A percentile compares a stretch with the other conserved stretches of the same genome.
phyloP scores from a whole-genome alignment of 1,140 invertebrate species.

The Formica selysi region DNA sequence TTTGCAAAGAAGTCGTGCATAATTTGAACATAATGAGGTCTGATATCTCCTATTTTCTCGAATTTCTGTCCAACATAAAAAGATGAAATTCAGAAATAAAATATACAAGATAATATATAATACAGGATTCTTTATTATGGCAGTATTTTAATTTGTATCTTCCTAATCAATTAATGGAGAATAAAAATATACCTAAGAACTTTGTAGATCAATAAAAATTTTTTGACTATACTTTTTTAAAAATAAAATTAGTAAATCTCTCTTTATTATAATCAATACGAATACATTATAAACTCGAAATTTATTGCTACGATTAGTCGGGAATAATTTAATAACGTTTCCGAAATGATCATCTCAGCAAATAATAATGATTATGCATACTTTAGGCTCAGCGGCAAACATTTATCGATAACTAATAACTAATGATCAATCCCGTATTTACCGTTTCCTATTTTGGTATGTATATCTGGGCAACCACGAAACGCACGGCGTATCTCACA shows the following conservation, averaged over 20 bases:
- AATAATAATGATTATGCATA: constrained; percentile 39
- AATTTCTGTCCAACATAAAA: background rate
- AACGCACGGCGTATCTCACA: constrained; percentile 37
- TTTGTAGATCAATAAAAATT: background rate
- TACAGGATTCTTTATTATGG: background rate
- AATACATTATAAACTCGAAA: background rate
- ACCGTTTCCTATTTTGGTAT: constrained; percentile 7
- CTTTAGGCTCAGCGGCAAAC: background rate
- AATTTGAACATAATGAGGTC: background rate
- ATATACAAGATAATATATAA: background rate
- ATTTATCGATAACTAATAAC: constrained; percentile 32
- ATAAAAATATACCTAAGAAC: background rate
- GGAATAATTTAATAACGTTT: constrained; percentile 20
- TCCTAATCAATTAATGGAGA: background rate
- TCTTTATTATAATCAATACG: background rate
- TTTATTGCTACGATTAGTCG: background rate
- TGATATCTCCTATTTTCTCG: background rate
- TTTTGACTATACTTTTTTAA: background rate
- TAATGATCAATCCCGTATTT: constrained; percentile 39
- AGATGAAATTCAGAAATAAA: background rate
- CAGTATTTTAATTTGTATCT: background rate
- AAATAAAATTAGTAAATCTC: background rate
- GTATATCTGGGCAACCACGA: constrained; percentile 39
- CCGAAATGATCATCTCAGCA: background rate
- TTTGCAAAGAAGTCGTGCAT: constrained; percentile 13